A percentile compares a stretch with the other conserved stretches of the same genome.
phyloP scores from a whole-genome alignment of 2,888 invertebrate species.

The Noctua comes region DNA sequence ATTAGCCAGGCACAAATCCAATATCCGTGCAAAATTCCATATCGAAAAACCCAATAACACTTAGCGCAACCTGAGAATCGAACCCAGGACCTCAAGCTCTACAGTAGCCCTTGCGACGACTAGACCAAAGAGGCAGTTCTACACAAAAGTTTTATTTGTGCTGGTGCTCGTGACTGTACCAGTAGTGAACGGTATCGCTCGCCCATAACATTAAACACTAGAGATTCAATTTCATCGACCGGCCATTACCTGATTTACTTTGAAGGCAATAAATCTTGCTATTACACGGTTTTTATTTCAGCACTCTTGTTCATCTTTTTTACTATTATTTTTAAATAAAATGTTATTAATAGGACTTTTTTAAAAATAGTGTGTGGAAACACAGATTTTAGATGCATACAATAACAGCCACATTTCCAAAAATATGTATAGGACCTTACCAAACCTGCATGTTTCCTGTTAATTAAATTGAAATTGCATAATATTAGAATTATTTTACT shows the following conservation, averaged over 20 bases:
- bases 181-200: constrained; percentile 15
- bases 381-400: background rate
- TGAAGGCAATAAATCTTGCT: constrained; percentile 20
- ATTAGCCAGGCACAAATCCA: too few relatives aligned
- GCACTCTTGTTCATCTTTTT: background rate
- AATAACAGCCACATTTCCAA: background rate
- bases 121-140: too few relatives aligned
- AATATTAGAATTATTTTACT: too few relatives aligned
- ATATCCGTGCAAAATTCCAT: too few relatives aligned
- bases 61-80: background rate
- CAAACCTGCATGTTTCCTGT: too few relatives aligned
- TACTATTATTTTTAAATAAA: background rate
- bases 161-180: background rate
- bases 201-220: constrained; percentile 42
- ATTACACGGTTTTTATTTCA: background rate
- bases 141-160: too few relatives aligned
- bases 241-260: constrained; percentile 33
- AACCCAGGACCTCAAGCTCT: too few relatives aligned
- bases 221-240: constrained; percentile 45
- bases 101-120: too few relatives aligned
- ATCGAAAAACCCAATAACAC: background rate
- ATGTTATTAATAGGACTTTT: background rate
- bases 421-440: too few relatives aligned
- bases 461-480: too few relatives aligned
- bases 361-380: background rate